Percentiles rank a stretch among this genome's conserved stretches.
These are phyloP conservation scores for Apoda limacodes DNA, from an alignment of 2,888 invertebrate genomes.

Conservation along the genomic window DNA sequence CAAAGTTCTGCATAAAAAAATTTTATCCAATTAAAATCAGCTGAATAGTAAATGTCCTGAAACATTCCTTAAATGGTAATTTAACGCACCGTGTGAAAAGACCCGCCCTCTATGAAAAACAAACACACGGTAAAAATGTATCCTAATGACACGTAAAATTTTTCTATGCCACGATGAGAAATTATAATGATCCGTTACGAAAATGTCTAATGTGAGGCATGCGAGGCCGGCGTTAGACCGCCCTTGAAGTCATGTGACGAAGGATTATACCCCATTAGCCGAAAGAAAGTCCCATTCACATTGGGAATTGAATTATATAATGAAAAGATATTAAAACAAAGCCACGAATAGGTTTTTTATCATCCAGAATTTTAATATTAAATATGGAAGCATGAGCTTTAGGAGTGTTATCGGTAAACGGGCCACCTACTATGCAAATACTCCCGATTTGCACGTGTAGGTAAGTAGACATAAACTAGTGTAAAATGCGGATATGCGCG, in stretches of 20 bases:
- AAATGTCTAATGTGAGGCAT: constrained; percentile 59
- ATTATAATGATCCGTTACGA: constrained; percentile 67
- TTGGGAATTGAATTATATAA: constrained; percentile 63
- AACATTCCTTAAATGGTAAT: constrained; percentile 34
- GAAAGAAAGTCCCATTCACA: constrained; percentile 53
- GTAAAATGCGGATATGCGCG: too few relatives aligned
- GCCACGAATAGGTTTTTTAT: too few relatives aligned
- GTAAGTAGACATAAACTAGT: too few relatives aligned
- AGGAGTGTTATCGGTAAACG: too few relatives aligned
- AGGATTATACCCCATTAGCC: constrained; percentile 52
- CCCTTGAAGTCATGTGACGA: constrained; percentile 50
- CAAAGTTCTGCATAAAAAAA: constrained; percentile 12
- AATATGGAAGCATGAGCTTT: too few relatives aligned
- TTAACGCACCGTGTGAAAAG: constrained; percentile 46
- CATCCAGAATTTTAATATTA: too few relatives aligned
- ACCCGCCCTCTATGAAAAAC: constrained; percentile 60
- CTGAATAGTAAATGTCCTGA: constrained; percentile 37
- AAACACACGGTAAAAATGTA: constrained; percentile 57
- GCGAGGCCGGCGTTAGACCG: constrained; percentile 53
- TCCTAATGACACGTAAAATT: constrained; percentile 66
- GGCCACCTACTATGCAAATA: too few relatives aligned
- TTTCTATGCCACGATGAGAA: constrained; percentile 67
- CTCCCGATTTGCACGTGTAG: too few relatives aligned
- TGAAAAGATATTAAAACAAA: too few relatives aligned
- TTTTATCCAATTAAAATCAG: constrained; percentile 34